Evolutionary conservation across 2,888 invertebrate genomes (phyloP).

Genomic region (Drosophila macrospina): DNA sequence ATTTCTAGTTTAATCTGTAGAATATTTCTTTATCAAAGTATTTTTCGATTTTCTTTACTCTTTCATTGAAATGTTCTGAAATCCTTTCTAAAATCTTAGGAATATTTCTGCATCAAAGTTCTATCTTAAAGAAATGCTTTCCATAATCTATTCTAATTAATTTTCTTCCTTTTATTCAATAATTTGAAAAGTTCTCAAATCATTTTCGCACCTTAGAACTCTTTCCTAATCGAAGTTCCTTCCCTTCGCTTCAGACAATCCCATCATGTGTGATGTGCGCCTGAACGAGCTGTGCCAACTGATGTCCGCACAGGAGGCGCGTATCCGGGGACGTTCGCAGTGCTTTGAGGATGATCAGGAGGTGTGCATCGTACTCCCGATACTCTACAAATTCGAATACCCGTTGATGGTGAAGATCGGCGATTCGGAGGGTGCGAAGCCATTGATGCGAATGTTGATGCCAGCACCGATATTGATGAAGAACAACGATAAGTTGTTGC

Average conservation of each 20-base stretch:
- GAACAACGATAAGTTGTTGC: conserved; percentile 78
- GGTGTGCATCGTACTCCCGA: conserved; percentile 83
- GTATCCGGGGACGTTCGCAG: conserved; percentile 89
- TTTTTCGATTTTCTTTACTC: too few relatives aligned
- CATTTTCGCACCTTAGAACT: not conserved
- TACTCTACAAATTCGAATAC: conserved; percentile 75
- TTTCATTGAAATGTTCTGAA: too few relatives aligned
- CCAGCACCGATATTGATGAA: conserved; percentile 77
- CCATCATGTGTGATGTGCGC: conserved; percentile 90
- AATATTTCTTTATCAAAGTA: too few relatives aligned
- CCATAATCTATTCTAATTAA: not conserved
- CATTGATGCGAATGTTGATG: conserved; percentile 81
- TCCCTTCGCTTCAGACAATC: conserved; percentile 90
- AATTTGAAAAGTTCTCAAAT: not conserved
- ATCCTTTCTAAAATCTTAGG: too few relatives aligned
- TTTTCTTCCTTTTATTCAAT: not conserved
- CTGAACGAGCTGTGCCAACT: conserved; percentile 89
- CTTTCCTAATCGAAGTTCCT: not conserved
- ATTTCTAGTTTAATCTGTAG: too few relatives aligned
- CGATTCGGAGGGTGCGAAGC: conserved; percentile 69
- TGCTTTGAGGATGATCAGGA: conserved; percentile 86
- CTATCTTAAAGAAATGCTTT: too few relatives aligned
- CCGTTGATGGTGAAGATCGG: conserved; percentile 75
- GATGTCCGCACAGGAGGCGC: conserved; percentile 90
- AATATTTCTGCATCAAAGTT: too few relatives aligned